A percentile compares a stretch with the other conserved stretches of the same genome.
phyloP scores from a whole-genome alignment of 2,113 vertebrate species.

The Microcebus jonahi region DNA sequence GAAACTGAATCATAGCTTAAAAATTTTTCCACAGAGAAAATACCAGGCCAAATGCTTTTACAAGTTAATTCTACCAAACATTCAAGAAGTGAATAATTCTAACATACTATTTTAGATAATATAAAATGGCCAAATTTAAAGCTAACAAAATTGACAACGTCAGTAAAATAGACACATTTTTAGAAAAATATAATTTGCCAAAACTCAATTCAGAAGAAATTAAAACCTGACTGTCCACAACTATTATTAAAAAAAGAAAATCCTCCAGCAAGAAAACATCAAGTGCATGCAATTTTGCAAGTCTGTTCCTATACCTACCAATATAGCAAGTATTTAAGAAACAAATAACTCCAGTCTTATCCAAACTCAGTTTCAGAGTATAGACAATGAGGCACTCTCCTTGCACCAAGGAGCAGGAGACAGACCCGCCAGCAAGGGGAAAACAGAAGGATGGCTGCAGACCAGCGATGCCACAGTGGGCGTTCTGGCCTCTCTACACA shows the following conservation, averaged over 20 bases:
- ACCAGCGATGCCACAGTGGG: neutral
- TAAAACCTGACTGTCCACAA: neutral
- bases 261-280: neutral
- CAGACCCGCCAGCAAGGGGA: neutral
- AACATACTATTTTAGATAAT: neutral
- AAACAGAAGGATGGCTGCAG: neutral
- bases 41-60: conserved; percentile 1
- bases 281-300: neutral
- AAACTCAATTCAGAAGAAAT: neutral
- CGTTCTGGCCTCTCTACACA: neutral
- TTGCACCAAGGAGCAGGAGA: neutral
- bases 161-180: neutral
- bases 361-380: neutral
- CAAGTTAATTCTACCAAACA: neutral
- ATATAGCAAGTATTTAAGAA: neutral
- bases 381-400: neutral
- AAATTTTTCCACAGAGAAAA: neutral
- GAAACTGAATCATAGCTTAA: neutral
- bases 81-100: neutral
- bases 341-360: neutral
- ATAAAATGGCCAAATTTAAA: neutral
- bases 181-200: neutral
- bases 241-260: neutral
- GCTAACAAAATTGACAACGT: neutral
- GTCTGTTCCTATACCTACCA: neutral